Evolutionary conservation across 1,140 invertebrate genomes (phyloP), one percentile per base, ranked within the genome.

Genomic region (Littorina saxatilis): DNA sequence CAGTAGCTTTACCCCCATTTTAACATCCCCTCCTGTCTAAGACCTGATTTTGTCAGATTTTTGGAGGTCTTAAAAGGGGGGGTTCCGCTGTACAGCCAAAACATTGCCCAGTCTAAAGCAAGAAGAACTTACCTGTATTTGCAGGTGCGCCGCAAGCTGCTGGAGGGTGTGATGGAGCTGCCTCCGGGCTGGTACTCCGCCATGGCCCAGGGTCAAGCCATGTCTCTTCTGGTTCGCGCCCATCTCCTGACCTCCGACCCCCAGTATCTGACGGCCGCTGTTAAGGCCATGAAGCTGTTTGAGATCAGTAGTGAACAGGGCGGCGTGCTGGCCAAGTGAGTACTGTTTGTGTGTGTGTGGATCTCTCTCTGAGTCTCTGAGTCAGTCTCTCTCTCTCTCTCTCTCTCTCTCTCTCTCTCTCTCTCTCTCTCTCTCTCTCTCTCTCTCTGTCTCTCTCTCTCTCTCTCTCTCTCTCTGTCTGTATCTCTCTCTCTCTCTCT

Each of bases 151-250:
- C 94, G 80, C 94, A 95, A 43, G 97, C 97, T 86, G 32, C 83
- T 94, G 94, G 77, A 82, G 74, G 95, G 96, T n/a, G 95, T 97
- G 91, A 94, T 94, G 66, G 95, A 96, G 84, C 94, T 99, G 50
- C 93, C 95, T 83, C 95, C 97, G 23, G 97, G 97, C 79, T 99
- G 97, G 97, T 96, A 98, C 91, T 99, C 98, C 2, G 97, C 97
- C 11, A 99, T 99, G 98, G 97, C 96, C 7, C 98, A 99, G 91
- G 98, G 98, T 0, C 98, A 99, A 91, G 98, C 96, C 0, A 96
- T 99, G 81, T 99, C 98, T 0, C 94, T 99, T 17, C 93, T 99
- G 70, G 95, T 97, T 3, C 94, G 99, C 85, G 98, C 98, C 0
- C 98, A 96, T 93, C 94, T 96, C 91, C 94, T 95, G 90, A 97